phyloP scores from a whole-genome alignment of 2,888 invertebrate genomes.

The Diarsia rubi region DNA sequence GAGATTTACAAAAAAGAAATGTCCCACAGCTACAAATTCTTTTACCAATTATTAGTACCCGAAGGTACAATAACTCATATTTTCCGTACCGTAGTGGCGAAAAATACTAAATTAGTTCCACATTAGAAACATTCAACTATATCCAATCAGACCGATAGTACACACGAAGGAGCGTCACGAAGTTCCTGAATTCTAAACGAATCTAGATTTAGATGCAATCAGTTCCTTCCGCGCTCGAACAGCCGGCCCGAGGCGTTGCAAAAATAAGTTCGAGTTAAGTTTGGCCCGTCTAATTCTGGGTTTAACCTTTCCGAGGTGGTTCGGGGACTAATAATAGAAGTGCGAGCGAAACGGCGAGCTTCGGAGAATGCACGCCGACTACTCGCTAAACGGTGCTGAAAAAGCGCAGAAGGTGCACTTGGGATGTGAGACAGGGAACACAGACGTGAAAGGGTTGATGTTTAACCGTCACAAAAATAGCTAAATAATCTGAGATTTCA shows the following conservation, averaged over 20 bases:
- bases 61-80: background rate
- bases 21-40: too few species aligned
- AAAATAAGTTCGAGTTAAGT: conserved; percentile 88
- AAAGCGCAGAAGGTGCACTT: conserved; percentile 37
- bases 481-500: background rate
- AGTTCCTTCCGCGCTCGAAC: conserved; percentile 65
- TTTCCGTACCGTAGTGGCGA: background rate
- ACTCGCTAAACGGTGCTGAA: conserved; percentile 33
- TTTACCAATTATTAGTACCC: background rate
- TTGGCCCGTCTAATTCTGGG: conserved; percentile 86
- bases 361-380: conserved; percentile 78
- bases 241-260: conserved; percentile 63
- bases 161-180: conserved; percentile 1
- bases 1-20: background rate
- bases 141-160: background rate
- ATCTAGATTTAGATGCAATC: conserved; percentile 47
- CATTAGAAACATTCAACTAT: background rate
- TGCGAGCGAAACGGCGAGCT: conserved; percentile 70
- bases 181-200: conserved; percentile 28
- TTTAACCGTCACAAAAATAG: background rate
- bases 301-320: conserved; percentile 86
- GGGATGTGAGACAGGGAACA: background rate
- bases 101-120: background rate
- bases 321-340: conserved; percentile 81
- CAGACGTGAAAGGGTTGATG: background rate